Conservation (phyloP, 2,797 vertebrate genomes). For the Onychomys torridus region DNA sequence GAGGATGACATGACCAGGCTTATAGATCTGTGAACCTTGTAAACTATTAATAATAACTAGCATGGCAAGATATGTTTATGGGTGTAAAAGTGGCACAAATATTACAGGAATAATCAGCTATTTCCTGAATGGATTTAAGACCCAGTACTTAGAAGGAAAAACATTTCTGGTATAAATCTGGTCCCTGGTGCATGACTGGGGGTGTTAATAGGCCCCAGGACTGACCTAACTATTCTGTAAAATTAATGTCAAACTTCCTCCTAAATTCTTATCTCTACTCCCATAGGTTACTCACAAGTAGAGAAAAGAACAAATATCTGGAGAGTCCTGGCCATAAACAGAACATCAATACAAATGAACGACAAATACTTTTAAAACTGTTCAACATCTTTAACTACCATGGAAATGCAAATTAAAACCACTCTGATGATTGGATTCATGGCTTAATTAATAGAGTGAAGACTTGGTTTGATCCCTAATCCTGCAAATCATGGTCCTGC, state of each 20-base stretch:
- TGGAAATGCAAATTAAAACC: neutral
- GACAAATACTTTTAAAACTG: neutral
- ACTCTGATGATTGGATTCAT: neutral
- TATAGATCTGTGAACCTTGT: neutral
- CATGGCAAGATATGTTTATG: neutral
- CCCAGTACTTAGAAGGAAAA: neutral
- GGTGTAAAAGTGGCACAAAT: too few relatives aligned
- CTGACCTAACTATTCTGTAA: neutral
- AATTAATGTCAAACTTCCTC: neutral
- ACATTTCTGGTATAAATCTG: neutral
- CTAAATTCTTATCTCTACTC: too few relatives aligned
- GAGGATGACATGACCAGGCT: neutral
- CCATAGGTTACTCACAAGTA: too few relatives aligned
- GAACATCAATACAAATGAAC: neutral
- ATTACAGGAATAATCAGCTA: too few relatives aligned
- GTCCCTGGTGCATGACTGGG: neutral
- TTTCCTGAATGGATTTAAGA: neutral
- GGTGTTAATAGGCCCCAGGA: neutral
- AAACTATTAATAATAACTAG: neutral
- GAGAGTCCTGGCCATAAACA: neutral
- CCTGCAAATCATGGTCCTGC: neutral
- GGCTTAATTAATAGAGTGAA: neutral
- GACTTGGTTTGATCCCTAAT: neutral
- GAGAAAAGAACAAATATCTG: neutral
- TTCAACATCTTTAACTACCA: neutral